These are phyloP conservation scores for Hippocampus barbouri DNA, from an alignment of 2,113 vertebrate species.

Conservation along the genomic window DNA sequence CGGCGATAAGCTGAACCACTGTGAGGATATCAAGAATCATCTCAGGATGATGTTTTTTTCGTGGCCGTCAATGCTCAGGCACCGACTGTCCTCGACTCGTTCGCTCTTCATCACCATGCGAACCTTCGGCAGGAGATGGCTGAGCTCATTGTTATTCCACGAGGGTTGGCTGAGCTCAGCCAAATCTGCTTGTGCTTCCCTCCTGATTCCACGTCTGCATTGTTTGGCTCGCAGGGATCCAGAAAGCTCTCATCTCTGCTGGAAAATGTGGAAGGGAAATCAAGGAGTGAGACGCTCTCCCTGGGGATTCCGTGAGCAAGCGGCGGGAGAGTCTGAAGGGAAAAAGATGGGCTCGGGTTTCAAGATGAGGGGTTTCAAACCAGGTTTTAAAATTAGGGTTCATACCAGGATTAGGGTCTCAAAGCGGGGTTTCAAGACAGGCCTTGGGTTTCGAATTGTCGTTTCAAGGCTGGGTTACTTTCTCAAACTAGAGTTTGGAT, in stretches of 20 bases:
- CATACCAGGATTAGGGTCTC: too few species aligned
- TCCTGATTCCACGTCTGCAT: slow-evolving; percentile 60
- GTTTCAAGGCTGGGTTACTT: too few species aligned
- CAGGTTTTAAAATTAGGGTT: neutral
- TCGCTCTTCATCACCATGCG: slow-evolving; percentile 58
- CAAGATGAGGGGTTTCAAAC: neutral
- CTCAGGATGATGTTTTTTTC: neutral
- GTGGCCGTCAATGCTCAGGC: neutral
- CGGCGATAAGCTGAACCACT: slow-evolving; percentile 30
- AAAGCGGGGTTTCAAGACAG: neutral
- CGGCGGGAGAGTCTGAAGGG: slow-evolving; percentile 33
- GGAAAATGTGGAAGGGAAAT: slow-evolving; percentile 56
- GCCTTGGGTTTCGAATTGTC: neutral
- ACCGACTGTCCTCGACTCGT: slow-evolving; percentile 13
- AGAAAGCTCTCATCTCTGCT: slow-evolving; percentile 55
- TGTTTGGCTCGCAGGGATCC: slow-evolving; percentile 60
- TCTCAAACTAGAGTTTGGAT: too few species aligned
- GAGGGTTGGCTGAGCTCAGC: slow-evolving; percentile 63
- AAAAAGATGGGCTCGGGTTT: slow-evolving; percentile 21
- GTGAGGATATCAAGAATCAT: slow-evolving; percentile 7
- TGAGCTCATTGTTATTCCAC: slow-evolving; percentile 70
- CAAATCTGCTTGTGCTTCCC: slow-evolving; percentile 59
- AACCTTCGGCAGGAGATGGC: slow-evolving; percentile 58
- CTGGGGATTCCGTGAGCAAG: slow-evolving; percentile 30
- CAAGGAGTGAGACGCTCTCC: slow-evolving; percentile 43